Evolutionary conservation across 2,113 vertebrate species (phyloP).

Genomic region (Cairina moschata): DNA sequence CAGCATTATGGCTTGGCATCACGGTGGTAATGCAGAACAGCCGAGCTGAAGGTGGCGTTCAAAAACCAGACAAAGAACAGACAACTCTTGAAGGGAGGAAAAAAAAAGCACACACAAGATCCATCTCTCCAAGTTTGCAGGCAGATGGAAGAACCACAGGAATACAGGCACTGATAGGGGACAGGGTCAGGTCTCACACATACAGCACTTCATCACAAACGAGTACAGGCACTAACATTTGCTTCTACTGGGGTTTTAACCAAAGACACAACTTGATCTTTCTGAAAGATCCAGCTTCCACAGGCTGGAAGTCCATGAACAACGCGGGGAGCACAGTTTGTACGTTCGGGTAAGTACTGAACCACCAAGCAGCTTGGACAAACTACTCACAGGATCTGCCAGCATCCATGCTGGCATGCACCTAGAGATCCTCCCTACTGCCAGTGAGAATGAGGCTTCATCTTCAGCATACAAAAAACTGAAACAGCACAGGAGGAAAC

Average conservation of each 20-base stretch:
- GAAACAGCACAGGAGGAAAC: background rate
- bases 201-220: background rate
- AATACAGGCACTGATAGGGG: background rate
- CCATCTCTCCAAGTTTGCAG: background rate
- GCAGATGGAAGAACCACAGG: background rate
- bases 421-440: background rate
- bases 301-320: background rate
- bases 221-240: background rate
- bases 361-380: background rate
- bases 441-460: background rate
- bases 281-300: background rate
- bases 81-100: background rate
- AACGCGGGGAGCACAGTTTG: fast-evolving
- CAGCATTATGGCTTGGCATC: background rate
- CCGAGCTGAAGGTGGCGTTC: background rate
- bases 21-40: background rate
- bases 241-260: background rate
- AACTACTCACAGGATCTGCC: background rate
- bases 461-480: background rate
- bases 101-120: background rate
- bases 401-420: background rate
- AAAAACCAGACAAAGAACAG: background rate
- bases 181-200: background rate
- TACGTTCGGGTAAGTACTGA: background rate
- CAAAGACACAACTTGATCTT: background rate